Evolutionary conservation across 2,797 vertebrate genomes (phyloP).

Genomic region (Syngnathus rostellatus): DNA sequence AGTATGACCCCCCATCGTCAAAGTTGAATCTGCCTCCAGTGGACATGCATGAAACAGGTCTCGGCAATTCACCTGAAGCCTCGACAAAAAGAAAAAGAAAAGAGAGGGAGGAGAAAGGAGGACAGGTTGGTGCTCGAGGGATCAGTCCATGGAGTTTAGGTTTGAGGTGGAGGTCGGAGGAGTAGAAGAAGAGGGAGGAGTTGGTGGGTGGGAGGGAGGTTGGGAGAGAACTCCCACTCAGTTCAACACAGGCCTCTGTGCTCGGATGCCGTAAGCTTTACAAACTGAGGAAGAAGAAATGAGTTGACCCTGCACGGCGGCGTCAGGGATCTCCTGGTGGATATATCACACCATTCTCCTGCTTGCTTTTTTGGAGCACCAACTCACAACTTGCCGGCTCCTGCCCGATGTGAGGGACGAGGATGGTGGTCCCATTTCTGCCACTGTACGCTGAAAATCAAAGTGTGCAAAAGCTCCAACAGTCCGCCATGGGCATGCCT

Average conservation of each 20-base stretch:
- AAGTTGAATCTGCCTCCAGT: conserved; percentile 99
- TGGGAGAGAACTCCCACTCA: conserved; percentile 32
- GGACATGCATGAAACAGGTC: conserved; percentile 99
- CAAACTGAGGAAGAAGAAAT: conserved; percentile 26
- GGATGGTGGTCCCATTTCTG: conserved; percentile 54
- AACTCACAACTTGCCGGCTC: conserved; percentile 54
- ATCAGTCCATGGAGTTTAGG: conserved; percentile 28
- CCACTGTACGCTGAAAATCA: conserved; percentile 66
- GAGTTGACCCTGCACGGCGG: conserved; percentile 24
- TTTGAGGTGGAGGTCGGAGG: conserved; percentile 24
- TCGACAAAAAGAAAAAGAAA: conserved; percentile 69
- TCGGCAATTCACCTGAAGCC: conserved; percentile 83
- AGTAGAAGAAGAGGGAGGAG: conserved; percentile 5
- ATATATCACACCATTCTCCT: conserved; percentile 68
- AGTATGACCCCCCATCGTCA: conserved; percentile 99
- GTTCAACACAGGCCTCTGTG: conserved; percentile 19
- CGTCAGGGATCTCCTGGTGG: conserved; percentile 48
- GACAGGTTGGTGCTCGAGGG: conserved; percentile 46
- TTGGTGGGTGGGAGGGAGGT: conserved; percentile 16
- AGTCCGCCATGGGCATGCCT: conserved; percentile 37
- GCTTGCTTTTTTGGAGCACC: conserved; percentile 27
- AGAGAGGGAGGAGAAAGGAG: conserved; percentile 37
- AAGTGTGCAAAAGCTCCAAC: conserved; percentile 29
- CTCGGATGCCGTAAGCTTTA: conserved; percentile 12
- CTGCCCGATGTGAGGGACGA: conserved; percentile 41